These are phyloP conservation scores for Bubo bubo DNA, from an alignment of 2,113 vertebrate genomes.

Conservation along the genomic window DNA sequence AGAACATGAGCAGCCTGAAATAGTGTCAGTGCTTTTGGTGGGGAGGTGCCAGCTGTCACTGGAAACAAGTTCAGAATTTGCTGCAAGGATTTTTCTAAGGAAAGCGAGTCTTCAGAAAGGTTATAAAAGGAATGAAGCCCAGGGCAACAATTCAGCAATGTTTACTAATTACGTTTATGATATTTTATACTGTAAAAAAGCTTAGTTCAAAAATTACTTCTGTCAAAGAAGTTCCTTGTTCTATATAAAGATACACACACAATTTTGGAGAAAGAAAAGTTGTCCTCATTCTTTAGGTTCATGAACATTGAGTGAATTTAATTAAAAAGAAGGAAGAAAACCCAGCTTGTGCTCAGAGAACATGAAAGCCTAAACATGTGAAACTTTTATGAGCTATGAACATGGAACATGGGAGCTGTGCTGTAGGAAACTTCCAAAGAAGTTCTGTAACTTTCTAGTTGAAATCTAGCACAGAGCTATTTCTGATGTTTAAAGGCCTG, in stretches of 20 bases:
- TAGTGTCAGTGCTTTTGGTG: neutral
- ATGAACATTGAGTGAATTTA: neutral
- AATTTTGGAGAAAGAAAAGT: neutral
- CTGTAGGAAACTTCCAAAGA: neutral
- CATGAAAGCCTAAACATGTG: neutral
- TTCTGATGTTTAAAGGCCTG: neutral
- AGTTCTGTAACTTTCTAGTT: neutral
- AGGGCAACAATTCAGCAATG: neutral
- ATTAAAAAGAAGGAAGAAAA: neutral
- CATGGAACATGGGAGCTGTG: neutral
- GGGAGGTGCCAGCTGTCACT: neutral
- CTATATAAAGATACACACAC: neutral
- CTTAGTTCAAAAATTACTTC: neutral
- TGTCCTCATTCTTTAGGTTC: neutral
- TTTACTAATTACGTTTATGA: neutral
- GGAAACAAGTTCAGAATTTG: constrained; percentile 3
- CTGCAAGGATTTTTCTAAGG: neutral
- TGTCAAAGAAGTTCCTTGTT: neutral
- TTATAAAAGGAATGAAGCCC: neutral
- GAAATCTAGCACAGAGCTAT: neutral
- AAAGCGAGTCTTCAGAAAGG: neutral
- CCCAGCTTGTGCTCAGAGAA: neutral
- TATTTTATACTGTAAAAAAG: neutral
- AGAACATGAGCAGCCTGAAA: neutral
- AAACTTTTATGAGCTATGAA: constrained; percentile 10